Conservation (phyloP, 2,113 vertebrate species). For the Diadophis punctatus region DNA sequence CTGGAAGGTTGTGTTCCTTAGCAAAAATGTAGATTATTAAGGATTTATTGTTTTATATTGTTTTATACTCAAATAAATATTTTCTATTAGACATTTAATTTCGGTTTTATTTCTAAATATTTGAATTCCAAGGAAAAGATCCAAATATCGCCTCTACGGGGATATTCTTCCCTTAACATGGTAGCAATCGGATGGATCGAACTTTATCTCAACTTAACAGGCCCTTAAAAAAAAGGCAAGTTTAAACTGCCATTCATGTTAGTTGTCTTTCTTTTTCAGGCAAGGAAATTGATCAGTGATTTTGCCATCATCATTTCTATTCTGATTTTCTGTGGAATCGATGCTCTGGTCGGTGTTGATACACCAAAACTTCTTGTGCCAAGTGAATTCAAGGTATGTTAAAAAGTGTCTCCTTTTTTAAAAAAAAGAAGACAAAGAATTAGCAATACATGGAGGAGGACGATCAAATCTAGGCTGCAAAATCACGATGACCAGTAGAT, state of each 20-base stretch:
- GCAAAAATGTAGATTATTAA: too few relatives aligned
- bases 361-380: constrained; percentile 97
- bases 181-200: too few relatives aligned
- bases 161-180: too few relatives aligned
- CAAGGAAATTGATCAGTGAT: constrained; percentile 96
- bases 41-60: too few relatives aligned
- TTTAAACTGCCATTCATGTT: neutral
- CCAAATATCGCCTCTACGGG: too few relatives aligned
- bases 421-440: neutral
- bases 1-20: too few relatives aligned
- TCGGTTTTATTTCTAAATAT: too few relatives aligned
- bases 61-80: too few relatives aligned
- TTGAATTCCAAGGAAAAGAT: too few relatives aligned
- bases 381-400: constrained; percentile 92
- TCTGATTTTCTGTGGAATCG: constrained; percentile 91
- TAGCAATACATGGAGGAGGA: neutral
- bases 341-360: constrained; percentile 90
- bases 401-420: fast-evolving
- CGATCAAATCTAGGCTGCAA: neutral
- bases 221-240: neutral
- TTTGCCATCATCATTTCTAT: constrained; percentile 97
- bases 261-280: constrained; percentile 64
- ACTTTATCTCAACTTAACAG: too few relatives aligned
- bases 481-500: neutral
- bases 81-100: too few relatives aligned